phyloP scores from a whole-genome alignment of 2,113 vertebrate genomes.

The Daubentonia madagascariensis region DNA sequence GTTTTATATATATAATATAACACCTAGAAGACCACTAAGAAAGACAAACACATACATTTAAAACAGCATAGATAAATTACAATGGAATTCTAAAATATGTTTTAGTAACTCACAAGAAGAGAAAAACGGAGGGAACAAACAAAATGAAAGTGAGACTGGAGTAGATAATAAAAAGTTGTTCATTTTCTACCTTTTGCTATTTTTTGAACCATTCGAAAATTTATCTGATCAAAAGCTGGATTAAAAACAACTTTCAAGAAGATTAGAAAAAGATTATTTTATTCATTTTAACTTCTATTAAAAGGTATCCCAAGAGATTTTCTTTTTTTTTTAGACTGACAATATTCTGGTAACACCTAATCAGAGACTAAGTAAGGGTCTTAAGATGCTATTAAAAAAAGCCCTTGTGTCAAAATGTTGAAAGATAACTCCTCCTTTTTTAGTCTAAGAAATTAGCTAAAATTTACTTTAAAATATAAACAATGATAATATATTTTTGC shows the following conservation, averaged over 20 bases:
- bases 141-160: not conserved
- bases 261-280: not conserved
- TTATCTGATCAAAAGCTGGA: not conserved
- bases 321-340: not conserved
- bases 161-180: not conserved
- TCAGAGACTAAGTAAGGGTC: not conserved
- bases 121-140: not conserved
- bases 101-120: not conserved
- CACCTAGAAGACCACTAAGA: not conserved
- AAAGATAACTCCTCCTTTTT: not conserved
- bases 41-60: not conserved
- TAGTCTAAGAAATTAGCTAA: not conserved
- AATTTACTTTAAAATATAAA: not conserved
- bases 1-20: not conserved
- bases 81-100: not conserved
- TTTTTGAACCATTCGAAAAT: not conserved
- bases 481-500: not conserved
- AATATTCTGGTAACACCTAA: not conserved
- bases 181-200: not conserved
- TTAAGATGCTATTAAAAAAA: not conserved
- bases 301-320: not conserved
- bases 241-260: not conserved
- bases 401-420: not conserved
- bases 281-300: not conserved
- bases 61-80: not conserved